phyloP scores from a whole-genome alignment of 2,113 vertebrate species.

The Athene noctua region DNA sequence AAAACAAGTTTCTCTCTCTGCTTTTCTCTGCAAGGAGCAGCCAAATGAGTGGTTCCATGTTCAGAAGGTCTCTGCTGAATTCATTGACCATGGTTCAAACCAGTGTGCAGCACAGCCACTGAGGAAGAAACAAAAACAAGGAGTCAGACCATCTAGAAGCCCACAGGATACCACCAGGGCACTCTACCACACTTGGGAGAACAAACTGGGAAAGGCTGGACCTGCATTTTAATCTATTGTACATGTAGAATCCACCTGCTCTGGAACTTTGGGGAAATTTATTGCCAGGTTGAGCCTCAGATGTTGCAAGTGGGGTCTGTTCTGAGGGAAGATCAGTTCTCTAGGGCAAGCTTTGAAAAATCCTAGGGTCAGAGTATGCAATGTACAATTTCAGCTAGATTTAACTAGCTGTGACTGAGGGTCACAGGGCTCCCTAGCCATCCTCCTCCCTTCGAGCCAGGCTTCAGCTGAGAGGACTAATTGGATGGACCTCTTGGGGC shows the following conservation, averaged over 20 bases:
- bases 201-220: not conserved
- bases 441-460: not conserved
- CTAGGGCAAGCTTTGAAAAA: not conserved
- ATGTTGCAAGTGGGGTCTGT: not conserved
- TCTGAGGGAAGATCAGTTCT: not conserved
- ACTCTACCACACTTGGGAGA: not conserved
- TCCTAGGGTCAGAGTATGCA: not conserved
- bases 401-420: not conserved
- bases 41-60: not conserved
- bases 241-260: not conserved
- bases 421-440: not conserved
- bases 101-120: conserved; percentile 53
- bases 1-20: not conserved
- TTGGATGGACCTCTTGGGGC: conserved; percentile 1
- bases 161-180: not conserved
- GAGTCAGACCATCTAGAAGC: not conserved
- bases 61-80: not conserved
- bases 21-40: not conserved
- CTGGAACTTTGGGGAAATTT: not conserved
- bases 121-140: conserved; percentile 11
- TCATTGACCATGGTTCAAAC: not conserved
- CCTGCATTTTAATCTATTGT: not conserved
- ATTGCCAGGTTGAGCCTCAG: not conserved
- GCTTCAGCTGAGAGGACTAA: conserved; percentile 29
- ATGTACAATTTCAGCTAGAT: not conserved